Evolutionary conservation across 2,113 vertebrate species (phyloP), one percentile per base, ranked within the genome.

Genomic region (Aldabrachelys gigantea): DNA sequence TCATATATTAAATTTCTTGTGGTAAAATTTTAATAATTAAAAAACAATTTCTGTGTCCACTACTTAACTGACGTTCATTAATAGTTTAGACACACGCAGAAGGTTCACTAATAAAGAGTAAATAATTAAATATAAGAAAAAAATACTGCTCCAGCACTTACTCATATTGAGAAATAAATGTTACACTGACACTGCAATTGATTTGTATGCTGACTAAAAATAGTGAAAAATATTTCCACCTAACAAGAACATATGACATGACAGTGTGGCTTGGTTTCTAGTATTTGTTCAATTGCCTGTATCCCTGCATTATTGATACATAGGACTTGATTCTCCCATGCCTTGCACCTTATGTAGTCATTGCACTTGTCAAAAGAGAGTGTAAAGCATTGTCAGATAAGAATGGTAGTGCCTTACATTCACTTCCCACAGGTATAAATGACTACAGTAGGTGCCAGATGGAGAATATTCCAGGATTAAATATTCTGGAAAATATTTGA

Each of bases 11-110:
- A 62, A 49, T 96, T 96, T 96, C 82, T 92, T 97, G 91, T 59
- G 59, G 72, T 89, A 89, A 86, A 84, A 88, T 89, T 69, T 95
- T 96, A 95, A 88, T 90, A 82, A 97, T 96, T 96, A 96, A 96
- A 95, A 91, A 86, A 92, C 85, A 93, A 97, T 93, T 85, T 44
- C 90, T 80, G 81, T 76, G 89, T 87, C 35, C 54, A 92, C 56
- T 91, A 87, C 92, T 86, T 59, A 96, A 76, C 86, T 49, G 87
- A 97, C 87, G 25, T 91, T 83, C 56, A 88, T 96, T 97, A 93
- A 85, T 95, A 91, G 81, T 94, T 96, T 88, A 94, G 62, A 89
- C 80, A 84, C 89, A 19, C 93, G 78, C 38, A 88, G 59, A 92
- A 90, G 69, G 95, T 94, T 82, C 89, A 82, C 57, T 86, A 72